phyloP scores from a whole-genome alignment of 2,888 invertebrate species.

The Selenia dentaria region DNA sequence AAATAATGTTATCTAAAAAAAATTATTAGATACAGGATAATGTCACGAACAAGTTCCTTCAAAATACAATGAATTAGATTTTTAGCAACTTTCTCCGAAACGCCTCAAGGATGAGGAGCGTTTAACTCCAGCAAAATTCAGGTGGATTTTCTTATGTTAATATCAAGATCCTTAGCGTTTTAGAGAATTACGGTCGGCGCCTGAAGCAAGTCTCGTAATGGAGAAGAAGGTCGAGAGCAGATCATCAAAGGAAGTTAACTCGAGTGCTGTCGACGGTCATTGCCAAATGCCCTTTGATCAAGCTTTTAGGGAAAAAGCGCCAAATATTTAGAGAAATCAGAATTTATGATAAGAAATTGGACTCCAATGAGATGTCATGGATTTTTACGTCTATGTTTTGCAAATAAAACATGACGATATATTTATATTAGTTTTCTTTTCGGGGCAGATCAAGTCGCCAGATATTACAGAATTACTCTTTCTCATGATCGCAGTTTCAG shows the following conservation, averaged over 20 bases:
- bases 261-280: conserved; percentile 64
- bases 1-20: too few species aligned
- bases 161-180: conserved; percentile 35
- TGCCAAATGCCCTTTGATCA: conserved; percentile 61
- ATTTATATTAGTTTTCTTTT: too few species aligned
- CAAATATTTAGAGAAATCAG: conserved; percentile 54
- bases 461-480: too few species aligned
- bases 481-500: too few species aligned
- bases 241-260: conserved; percentile 64
- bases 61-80: not conserved
- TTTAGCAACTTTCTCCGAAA: conserved; percentile 8
- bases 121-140: conserved; percentile 22
- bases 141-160: conserved; percentile 27
- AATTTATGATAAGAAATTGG: conserved; percentile 27
- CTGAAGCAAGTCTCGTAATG: conserved; percentile 48
- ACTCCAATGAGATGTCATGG: conserved; percentile 1
- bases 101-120: conserved; percentile 9
- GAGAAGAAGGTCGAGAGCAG: conserved; percentile 48
- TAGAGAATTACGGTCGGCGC: conserved; percentile 44
- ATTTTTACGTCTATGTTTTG: too few species aligned
- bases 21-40: too few species aligned
- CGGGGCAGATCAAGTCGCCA: too few species aligned
- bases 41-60: too few species aligned
- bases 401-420: too few species aligned
- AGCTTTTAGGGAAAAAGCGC: conserved; percentile 44